Conservation (phyloP, 2,797 vertebrate genomes). For the Trachops cirrhosus region DNA sequence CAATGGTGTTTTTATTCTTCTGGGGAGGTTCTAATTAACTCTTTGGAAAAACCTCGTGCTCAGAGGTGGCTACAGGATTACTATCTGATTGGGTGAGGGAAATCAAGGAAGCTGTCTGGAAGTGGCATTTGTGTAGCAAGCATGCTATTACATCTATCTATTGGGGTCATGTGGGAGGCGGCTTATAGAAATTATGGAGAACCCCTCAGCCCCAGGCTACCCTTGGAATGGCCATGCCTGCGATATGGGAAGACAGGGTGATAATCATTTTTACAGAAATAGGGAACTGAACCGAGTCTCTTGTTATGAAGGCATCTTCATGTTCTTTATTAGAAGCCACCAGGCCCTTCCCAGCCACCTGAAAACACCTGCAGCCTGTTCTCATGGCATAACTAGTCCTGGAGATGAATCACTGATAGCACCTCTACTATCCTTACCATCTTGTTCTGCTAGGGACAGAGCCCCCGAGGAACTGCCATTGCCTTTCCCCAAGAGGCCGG, state of each 20-base stretch:
- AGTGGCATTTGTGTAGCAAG: not conserved
- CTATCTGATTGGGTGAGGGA: not conserved
- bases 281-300: not conserved
- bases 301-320: slow-evolving; percentile 33
- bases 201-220: not conserved
- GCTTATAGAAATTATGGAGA: not conserved
- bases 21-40: slow-evolving; percentile 15
- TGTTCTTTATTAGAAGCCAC: not conserved
- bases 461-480: not conserved
- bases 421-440: not conserved
- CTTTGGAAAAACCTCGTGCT: not conserved
- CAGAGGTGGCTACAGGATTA: not conserved
- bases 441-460: not conserved
- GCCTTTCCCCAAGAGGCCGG: not conserved
- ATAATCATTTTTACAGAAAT: not conserved
- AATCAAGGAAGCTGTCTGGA: not conserved
- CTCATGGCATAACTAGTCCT: not conserved
- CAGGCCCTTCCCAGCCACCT: not conserved
- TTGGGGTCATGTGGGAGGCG: not conserved
- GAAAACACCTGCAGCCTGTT: not conserved
- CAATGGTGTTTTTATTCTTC: not conserved
- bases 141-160: not conserved
- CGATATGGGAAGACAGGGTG: not conserved
- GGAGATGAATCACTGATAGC: not conserved
- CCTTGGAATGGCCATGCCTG: not conserved